Conservation (phyloP, 2,888 invertebrate genomes). For the Phengaris arion region DNA sequence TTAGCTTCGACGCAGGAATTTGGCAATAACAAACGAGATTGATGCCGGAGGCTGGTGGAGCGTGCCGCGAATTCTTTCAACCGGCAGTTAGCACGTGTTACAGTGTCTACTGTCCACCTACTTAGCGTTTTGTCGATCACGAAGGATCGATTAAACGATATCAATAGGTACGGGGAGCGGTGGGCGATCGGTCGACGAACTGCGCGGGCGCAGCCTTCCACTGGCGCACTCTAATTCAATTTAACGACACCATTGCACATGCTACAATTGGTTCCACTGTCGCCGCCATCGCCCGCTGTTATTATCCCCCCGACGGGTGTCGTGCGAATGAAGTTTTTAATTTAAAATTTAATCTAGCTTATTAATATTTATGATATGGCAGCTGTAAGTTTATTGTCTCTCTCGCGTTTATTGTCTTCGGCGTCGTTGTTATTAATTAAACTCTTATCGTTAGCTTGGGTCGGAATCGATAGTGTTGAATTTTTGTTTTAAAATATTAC, state of each 20-base stretch:
- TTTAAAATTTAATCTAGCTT: constrained; percentile 20
- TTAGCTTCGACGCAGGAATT: not conserved
- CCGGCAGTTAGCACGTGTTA: constrained; percentile 12
- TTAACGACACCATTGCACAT: constrained; percentile 70
- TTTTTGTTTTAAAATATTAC: constrained; percentile 40
- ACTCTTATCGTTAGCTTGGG: not conserved
- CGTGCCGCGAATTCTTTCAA: not conserved
- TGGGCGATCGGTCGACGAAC: constrained; percentile 79
- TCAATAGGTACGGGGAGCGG: constrained; percentile 60
- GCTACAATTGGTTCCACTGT: constrained; percentile 53
- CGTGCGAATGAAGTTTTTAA: not conserved
- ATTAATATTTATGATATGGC: constrained; percentile 15
- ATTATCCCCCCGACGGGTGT: constrained; percentile 14
- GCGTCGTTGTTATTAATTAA: not conserved
- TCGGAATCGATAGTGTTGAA: not conserved
- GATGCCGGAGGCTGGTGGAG: not conserved
- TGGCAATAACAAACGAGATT: not conserved
- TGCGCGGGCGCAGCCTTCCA: constrained; percentile 72
- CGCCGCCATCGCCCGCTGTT: constrained; percentile 40
- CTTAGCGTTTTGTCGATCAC: constrained; percentile 66
- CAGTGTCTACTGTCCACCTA: constrained; percentile 58
- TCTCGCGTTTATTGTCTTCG: constrained; percentile 8
- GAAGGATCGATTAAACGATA: constrained; percentile 73
- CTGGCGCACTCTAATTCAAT: constrained; percentile 74
- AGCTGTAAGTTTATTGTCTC: constrained; percentile 2